These are phyloP conservation scores for Rhynchotus rufescens DNA, from an alignment of 2,797 vertebrate genomes.

Conservation along the genomic window DNA sequence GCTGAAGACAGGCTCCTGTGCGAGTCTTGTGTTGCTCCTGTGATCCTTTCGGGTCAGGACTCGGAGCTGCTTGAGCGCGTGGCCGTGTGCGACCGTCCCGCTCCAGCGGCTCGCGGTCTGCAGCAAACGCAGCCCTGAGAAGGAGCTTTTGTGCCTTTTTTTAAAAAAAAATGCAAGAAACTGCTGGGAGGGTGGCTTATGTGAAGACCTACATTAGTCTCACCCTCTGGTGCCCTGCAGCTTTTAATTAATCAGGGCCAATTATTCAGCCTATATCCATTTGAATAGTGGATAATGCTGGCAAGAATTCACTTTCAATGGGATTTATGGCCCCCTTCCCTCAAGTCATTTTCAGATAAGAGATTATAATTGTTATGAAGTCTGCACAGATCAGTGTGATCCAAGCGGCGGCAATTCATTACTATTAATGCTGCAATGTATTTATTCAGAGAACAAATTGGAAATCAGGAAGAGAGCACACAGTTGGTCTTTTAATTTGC, in stretches of 20 bases:
- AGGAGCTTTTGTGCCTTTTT: background rate
- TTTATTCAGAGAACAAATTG: conserved; percentile 62
- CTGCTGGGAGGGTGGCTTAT: background rate
- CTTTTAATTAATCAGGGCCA: conserved; percentile 56
- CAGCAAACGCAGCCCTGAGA: background rate
- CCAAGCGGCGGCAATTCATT: conserved; percentile 38
- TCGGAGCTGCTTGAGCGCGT: background rate
- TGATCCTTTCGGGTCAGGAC: background rate
- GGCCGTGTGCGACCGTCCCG: background rate
- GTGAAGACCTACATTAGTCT: conserved; percentile 23
- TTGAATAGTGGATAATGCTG: conserved; percentile 69
- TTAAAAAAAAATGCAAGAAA: background rate
- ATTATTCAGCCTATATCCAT: conserved; percentile 63
- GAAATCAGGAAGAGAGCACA: conserved; percentile 52
- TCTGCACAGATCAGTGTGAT: conserved; percentile 27
- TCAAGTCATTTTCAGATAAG: conserved; percentile 65
- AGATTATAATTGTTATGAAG: conserved; percentile 64
- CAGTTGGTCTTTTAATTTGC: conserved; percentile 73
- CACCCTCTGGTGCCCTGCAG: background rate
- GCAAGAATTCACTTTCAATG: conserved; percentile 66
- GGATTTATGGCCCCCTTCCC: conserved; percentile 50
- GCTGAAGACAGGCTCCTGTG: background rate
- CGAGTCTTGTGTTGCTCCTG: background rate
- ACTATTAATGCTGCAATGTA: conserved; percentile 34
- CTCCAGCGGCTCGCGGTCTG: background rate